Evolutionary conservation across 2,113 vertebrate genomes (phyloP).

Genomic region (Neolamprologus brichardi): DNA sequence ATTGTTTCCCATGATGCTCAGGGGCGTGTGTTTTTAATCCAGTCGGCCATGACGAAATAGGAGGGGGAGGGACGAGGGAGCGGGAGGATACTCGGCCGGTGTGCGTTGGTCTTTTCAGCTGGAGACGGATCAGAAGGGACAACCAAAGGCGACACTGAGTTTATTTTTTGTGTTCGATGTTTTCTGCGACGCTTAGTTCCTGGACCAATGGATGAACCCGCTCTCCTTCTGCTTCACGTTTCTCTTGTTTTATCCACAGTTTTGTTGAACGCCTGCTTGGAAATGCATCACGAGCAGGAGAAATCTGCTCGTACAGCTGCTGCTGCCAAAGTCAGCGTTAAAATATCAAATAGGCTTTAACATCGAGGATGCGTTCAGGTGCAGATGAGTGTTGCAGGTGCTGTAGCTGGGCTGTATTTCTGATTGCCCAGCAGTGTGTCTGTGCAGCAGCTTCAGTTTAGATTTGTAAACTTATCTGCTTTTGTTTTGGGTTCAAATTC

Average conservation of each 20-base stretch:
- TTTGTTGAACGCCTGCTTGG: not conserved
- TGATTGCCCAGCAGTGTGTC: not conserved
- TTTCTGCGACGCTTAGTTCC: not conserved
- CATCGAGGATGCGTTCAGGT: not conserved
- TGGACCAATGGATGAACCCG: not conserved
- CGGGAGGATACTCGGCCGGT: not conserved
- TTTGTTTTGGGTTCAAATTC: not conserved
- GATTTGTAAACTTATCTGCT: not conserved
- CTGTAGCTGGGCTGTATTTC: not conserved
- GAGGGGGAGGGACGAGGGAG: not conserved
- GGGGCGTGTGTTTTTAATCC: conserved; percentile 32
- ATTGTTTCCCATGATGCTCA: conserved; percentile 57
- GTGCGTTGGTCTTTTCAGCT: not conserved
- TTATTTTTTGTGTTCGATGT: not conserved
- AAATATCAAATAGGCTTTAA: not conserved
- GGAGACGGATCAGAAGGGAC: not conserved
- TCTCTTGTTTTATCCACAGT: not conserved
- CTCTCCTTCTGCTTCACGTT: not conserved
- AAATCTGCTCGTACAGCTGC: not conserved
- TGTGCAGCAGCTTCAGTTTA: not conserved
- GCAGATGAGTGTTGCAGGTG: not conserved
- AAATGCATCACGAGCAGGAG: not conserved
- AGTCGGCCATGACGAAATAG: not conserved
- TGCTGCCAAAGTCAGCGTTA: not conserved
- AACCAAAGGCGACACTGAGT: not conserved